A percentile compares a stretch with the other conserved stretches of the same genome.
These are phyloP conservation scores for Amblyopsis hoosieri DNA, from an alignment of 2,797 vertebrate genomes.

Conservation along the genomic window DNA sequence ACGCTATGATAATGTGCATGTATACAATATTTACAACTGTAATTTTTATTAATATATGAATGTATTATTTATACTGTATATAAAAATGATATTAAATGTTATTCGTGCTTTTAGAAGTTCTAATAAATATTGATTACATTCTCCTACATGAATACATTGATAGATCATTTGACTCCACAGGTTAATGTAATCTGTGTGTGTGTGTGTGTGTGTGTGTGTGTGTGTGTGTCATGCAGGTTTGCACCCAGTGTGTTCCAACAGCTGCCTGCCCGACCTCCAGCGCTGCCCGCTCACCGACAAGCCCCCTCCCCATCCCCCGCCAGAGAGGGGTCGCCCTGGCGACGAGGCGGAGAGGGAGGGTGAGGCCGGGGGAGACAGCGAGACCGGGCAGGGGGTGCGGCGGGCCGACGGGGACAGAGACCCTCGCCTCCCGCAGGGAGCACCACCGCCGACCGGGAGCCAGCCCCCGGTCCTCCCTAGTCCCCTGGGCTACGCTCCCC, in stretches of 20 bases:
- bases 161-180: no score
- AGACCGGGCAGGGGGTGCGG: background rate
- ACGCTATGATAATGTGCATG: no score
- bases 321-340: slow-evolving; percentile 11
- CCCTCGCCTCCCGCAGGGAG: slow-evolving; percentile 43
- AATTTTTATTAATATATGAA: no score
- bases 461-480: no score
- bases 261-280: slow-evolving; percentile 35
- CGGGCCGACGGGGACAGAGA: slow-evolving; percentile 26
- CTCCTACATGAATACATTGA: no score
- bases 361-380: slow-evolving; percentile 6
- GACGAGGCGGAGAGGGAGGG: slow-evolving; percentile 10
- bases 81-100: no score
- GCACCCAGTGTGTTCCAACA: slow-evolving; percentile 27
- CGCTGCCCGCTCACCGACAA: slow-evolving; percentile 15
- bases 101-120: no score
- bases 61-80: no score
- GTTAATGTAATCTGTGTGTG: no score
- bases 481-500: background rate
- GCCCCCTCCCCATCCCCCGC: slow-evolving; percentile 19
- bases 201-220: no score
- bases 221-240: slow-evolving; percentile 30
- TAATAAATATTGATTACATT: no score
- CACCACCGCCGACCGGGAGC: background rate
- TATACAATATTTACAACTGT: no score